Evolutionary conservation across 2,113 vertebrate genomes (phyloP).

Genomic region (Aphelocoma coerulescens): DNA sequence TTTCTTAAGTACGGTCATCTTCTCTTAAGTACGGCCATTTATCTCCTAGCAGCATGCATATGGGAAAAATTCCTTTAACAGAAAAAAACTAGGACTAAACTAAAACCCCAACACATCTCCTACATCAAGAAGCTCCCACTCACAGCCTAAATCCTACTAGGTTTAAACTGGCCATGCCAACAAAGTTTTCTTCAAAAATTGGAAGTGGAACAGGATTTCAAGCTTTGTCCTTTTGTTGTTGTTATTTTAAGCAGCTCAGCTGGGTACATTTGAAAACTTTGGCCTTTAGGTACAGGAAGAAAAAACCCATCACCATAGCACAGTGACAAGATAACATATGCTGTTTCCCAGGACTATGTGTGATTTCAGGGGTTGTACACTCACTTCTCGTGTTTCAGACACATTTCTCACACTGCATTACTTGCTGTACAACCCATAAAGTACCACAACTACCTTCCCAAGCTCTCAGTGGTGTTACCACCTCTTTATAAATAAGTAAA

Average conservation of each 20-base stretch:
- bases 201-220: background rate
- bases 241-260: background rate
- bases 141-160: background rate
- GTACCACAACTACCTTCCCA: background rate
- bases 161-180: background rate
- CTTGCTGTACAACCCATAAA: background rate
- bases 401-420: background rate
- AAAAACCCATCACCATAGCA: background rate
- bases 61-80: no score
- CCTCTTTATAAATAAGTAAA: background rate
- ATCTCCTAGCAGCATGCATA: no score
- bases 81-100: no score
- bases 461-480: background rate
- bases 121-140: background rate
- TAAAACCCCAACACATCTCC: no score
- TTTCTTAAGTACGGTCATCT: no score
- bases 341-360: background rate
- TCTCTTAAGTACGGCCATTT: no score
- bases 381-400: background rate
- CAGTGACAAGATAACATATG: background rate
- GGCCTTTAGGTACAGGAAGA: background rate
- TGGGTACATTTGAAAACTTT: background rate
- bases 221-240: background rate
- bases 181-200: background rate
- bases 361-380: background rate